Evolutionary conservation across 1,140 invertebrate species (phyloP).

Genomic region (Drosophila kurseongensis): DNA sequence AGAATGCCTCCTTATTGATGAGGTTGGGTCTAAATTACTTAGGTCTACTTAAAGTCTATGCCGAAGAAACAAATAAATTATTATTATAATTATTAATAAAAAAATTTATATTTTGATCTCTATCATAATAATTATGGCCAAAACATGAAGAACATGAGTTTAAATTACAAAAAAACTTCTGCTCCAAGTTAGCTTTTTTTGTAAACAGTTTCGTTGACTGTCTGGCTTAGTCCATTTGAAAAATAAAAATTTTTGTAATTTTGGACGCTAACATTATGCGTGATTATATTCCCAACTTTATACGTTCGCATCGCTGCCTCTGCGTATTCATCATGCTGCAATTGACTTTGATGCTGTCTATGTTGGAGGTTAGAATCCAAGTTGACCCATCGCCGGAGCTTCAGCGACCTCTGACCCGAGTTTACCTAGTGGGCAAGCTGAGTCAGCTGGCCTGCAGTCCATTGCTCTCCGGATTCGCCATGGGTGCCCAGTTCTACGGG

Average conservation of each 20-base stretch:
- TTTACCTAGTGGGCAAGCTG: neutral
- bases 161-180: too few species aligned
- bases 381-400: neutral
- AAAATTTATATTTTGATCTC: too few species aligned
- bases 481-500: conserved; percentile 44
- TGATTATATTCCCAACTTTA: too few species aligned
- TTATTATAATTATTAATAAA: too few species aligned
- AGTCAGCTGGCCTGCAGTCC: conserved; percentile 24
- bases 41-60: too few species aligned
- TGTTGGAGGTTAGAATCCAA: conserved; percentile 9
- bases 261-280: neutral
- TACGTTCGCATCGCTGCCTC: neutral
- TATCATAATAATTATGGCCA: too few species aligned
- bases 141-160: too few species aligned
- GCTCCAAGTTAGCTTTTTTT: too few species aligned
- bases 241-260: neutral
- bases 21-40: too few species aligned
- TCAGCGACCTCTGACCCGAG: neutral
- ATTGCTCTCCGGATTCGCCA: conserved; percentile 24
- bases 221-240: neutral
- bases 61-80: too few species aligned
- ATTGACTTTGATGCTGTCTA: conserved; percentile 10
- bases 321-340: conserved; percentile 4
- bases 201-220: neutral
- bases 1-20: too few species aligned